Conservation (phyloP, 2,113 vertebrate species). For the Pterocles burchelli region DNA sequence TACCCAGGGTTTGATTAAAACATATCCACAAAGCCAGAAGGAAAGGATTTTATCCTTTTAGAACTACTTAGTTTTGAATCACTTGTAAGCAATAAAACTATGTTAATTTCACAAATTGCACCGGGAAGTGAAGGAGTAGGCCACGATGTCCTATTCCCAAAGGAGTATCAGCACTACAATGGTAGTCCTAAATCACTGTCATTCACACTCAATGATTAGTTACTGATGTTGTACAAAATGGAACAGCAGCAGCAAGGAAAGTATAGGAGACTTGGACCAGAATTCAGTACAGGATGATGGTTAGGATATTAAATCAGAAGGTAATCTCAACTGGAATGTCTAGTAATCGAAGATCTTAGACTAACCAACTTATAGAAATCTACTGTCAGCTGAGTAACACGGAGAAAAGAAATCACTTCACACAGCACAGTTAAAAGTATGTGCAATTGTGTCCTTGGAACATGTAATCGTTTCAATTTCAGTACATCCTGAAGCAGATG, state of each 20-base stretch:
- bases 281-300: neutral
- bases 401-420: neutral
- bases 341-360: neutral
- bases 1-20: neutral
- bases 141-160: neutral
- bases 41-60: neutral
- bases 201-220: neutral
- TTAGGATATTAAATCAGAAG: neutral
- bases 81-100: neutral
- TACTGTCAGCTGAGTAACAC: neutral
- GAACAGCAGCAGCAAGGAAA: neutral
- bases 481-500: slow-evolving; percentile 12
- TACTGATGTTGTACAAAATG: neutral
- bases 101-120: neutral
- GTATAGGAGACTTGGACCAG: neutral
- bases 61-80: neutral
- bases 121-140: neutral
- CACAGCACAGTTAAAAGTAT: neutral
- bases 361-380: neutral
- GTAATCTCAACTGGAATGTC: neutral
- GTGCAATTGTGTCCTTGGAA: neutral
- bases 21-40: neutral
- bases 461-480: neutral
- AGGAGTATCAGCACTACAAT: neutral
- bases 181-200: neutral